phyloP scores from a whole-genome alignment of 1,140 invertebrate species.

The Drosophila subpulchrella region DNA sequence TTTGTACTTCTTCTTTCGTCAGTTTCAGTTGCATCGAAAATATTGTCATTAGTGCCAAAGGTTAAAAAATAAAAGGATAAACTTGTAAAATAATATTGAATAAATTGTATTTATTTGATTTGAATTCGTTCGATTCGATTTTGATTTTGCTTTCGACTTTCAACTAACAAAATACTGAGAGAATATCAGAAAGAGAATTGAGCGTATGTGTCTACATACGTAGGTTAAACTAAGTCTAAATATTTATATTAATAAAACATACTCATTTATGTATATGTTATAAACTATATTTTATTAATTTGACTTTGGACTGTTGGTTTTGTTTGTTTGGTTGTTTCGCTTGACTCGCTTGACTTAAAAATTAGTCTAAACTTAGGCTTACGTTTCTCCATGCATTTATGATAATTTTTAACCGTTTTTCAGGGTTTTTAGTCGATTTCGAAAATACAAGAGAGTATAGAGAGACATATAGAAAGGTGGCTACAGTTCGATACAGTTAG shows the following conservation, averaged over 20 bases:
- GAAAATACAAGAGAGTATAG: constrained; percentile 28
- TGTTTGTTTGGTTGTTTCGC: constrained; percentile 38
- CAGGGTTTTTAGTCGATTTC: constrained; percentile 63
- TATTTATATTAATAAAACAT: constrained; percentile 35
- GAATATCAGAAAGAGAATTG: constrained; percentile 41
- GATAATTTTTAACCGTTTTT: constrained; percentile 77
- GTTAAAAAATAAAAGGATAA: constrained; percentile 30
- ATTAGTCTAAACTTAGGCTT: constrained; percentile 46
- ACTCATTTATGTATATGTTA: constrained; percentile 35
- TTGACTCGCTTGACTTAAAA: constrained; percentile 56
- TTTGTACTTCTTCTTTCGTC: constrained; percentile 77
- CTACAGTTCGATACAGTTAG: constrained; percentile 33
- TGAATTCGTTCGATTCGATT: constrained; percentile 19
- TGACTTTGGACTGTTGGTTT: constrained; percentile 73
- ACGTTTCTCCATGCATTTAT: constrained; percentile 37
- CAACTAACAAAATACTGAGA: constrained; percentile 65
- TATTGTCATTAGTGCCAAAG: constrained; percentile 74
- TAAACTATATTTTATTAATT: constrained; percentile 69
- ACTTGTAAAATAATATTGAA: constrained; percentile 23
- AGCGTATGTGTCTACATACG: constrained; percentile 6
- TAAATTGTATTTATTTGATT: constrained; percentile 59
- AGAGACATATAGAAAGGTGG: constrained; percentile 22
- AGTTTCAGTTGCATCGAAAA: constrained; percentile 68
- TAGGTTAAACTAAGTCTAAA: constrained; percentile 53
- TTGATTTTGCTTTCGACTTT: constrained; percentile 31